These are phyloP conservation scores for Neosilurus mollespiculum DNA, from an alignment of 2,797 vertebrate species.

Conservation along the genomic window DNA sequence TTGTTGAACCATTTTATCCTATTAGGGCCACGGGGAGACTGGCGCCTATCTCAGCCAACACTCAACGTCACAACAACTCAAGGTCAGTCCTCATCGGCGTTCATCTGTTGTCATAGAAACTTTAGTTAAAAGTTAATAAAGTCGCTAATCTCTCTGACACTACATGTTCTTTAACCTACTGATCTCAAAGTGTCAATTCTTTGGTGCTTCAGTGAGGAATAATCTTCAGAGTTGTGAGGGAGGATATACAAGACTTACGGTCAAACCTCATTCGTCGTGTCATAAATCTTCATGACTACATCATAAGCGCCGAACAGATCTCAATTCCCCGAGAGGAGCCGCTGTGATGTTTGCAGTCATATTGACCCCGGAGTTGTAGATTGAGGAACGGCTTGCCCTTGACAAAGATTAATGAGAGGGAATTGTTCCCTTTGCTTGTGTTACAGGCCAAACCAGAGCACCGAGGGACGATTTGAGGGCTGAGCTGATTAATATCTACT, in stretches of 20 bases:
- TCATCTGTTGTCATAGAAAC: not conserved
- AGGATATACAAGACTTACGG: constrained; percentile 11
- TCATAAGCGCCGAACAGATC: constrained; percentile 18
- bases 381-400: constrained; percentile 20
- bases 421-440: constrained; percentile 40
- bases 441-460: constrained; percentile 24
- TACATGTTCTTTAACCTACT: not conserved
- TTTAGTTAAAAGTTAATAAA: not conserved
- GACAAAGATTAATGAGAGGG: constrained; percentile 33
- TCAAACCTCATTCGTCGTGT: constrained; percentile 17
- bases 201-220: not conserved
- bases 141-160: not conserved
- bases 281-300: constrained; percentile 27
- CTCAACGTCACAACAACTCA: too few relatives aligned
- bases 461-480: constrained; percentile 5
- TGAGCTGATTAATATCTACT: constrained; percentile 29
- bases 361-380: constrained; percentile 25
- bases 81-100: not conserved
- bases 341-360: constrained; percentile 16
- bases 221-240: not conserved
- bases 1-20: too few relatives aligned
- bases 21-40: too few relatives aligned
- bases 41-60: too few relatives aligned
- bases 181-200: constrained; percentile 8
- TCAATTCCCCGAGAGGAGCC: constrained; percentile 23